A percentile compares a stretch with the other conserved stretches of the same genome.
These are phyloP conservation scores for Merops nubicus DNA, from an alignment of 2,113 vertebrate species.

Conservation along the genomic window DNA sequence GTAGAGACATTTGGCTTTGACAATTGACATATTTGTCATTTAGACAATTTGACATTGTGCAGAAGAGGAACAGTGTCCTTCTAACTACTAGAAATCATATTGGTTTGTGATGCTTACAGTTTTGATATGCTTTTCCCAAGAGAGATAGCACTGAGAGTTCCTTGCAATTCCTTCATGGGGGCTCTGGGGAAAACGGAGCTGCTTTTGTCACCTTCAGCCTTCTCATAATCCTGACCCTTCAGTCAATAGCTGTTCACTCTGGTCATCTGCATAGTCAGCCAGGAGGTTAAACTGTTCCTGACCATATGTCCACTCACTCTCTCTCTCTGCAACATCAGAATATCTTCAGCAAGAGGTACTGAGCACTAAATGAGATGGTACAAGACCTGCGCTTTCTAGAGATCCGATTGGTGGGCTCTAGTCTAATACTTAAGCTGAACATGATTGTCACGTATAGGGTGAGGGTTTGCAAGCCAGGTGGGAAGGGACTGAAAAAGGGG, in stretches of 20 bases:
- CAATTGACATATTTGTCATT: no score
- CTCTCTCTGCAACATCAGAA: not conserved
- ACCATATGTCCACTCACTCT: no score
- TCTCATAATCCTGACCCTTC: not conserved
- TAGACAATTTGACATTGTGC: no score
- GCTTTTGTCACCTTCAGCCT: not conserved
- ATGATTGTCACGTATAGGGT: not conserved
- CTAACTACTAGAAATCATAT: not conserved
- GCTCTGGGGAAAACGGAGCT: not conserved
- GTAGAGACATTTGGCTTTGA: not conserved
- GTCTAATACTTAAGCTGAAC: not conserved
- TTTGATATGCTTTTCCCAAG: not conserved
- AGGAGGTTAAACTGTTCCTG: not conserved
- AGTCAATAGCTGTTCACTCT: not conserved
- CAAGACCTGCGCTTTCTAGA: not conserved
- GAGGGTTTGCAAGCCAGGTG: not conserved
- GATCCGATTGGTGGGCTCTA: not conserved
- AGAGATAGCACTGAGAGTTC: not conserved
- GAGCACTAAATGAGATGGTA: not conserved
- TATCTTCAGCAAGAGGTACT: not conserved
- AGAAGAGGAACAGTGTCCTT: not conserved
- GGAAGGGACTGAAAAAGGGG: not conserved
- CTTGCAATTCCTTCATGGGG: not conserved
- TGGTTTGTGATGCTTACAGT: accelerated
- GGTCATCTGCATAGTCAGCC: not conserved